phyloP scores from a whole-genome alignment of 1,140 invertebrate species.

The Leptopilina clavipes region DNA sequence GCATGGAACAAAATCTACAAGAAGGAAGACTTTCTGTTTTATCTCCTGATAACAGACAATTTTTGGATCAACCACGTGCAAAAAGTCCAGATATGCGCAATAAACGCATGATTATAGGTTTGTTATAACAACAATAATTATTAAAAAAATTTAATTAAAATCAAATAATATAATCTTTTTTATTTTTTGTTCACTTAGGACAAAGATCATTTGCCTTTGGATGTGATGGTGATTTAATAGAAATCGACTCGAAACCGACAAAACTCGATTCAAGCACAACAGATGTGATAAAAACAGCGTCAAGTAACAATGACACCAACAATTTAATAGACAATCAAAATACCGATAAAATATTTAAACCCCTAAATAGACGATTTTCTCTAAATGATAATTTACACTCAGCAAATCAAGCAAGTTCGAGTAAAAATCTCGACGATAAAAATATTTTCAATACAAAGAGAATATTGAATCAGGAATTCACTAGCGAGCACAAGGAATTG shows the following conservation, averaged over 20 bases:
- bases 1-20: constrained; percentile 52
- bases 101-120: constrained; percentile 74
- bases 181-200: constrained; percentile 61
- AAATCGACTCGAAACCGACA: constrained; percentile 57
- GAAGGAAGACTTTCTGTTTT: constrained; percentile 69
- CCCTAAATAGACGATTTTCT: constrained; percentile 47
- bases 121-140: too few species aligned
- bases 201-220: constrained; percentile 76
- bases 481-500: neutral
- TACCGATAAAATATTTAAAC: constrained; percentile 36
- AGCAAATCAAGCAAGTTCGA: constrained; percentile 9
- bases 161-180: neutral
- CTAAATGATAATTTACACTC: constrained; percentile 49
- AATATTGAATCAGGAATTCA: neutral
- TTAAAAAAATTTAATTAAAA: too few species aligned
- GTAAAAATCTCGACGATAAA: neutral
- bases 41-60: constrained; percentile 76
- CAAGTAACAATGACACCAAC: neutral
- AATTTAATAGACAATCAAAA: neutral
- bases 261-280: neutral
- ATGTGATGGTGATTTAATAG: constrained; percentile 75
- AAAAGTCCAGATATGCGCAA: constrained; percentile 73
- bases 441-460: neutral
- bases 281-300: neutral
- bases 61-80: constrained; percentile 74